Evolutionary conservation across 2,888 invertebrate species (phyloP).

Genomic region (Dusona sp.): DNA sequence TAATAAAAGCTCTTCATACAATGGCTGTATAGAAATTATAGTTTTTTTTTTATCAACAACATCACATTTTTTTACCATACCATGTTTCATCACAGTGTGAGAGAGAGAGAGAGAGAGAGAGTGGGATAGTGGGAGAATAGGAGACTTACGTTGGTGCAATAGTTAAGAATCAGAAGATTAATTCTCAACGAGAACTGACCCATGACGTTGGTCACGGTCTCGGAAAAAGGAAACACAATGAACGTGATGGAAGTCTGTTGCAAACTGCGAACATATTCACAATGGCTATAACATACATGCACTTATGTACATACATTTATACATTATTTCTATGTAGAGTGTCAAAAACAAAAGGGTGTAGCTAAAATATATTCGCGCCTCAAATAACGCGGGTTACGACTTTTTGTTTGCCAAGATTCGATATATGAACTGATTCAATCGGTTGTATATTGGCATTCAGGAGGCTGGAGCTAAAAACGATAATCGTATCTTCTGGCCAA

Average conservation of each 20-base stretch:
- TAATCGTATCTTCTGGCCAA: conserved; percentile 66
- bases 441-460: conserved; percentile 24
- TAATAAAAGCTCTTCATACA: too few relatives aligned
- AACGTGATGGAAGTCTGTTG: conserved; percentile 60
- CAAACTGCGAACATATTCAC: conserved; percentile 10
- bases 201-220: conserved; percentile 66
- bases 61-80: neutral
- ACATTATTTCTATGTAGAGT: neutral
- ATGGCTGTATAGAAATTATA: neutral
- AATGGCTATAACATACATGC: conserved; percentile 12
- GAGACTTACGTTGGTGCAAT: neutral
- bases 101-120: neutral
- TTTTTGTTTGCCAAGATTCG: neutral
- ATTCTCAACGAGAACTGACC: conserved; percentile 60
- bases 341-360: neutral
- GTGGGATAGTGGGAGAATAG: conserved; percentile 1
- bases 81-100: neutral
- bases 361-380: neutral
- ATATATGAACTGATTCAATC: conserved; percentile 9
- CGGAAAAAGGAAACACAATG: conserved; percentile 58
- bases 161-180: conserved; percentile 54
- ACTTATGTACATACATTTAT: neutral
- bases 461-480: conserved; percentile 57
- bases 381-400: neutral
- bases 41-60: neutral